phyloP scores from a whole-genome alignment of 1,140 invertebrate species.

The Drosophila equinoxialis region DNA sequence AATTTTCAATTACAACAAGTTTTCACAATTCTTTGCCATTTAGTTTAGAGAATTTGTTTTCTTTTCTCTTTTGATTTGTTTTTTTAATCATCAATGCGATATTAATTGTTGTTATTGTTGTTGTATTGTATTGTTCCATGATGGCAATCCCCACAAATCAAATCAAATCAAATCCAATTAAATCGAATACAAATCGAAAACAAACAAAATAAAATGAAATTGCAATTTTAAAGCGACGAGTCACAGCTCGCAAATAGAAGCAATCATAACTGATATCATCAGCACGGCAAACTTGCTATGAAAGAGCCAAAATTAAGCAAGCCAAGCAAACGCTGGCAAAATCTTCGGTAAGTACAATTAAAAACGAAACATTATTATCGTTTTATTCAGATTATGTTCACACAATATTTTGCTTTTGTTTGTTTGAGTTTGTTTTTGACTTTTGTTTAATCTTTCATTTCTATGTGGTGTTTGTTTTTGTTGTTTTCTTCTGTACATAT shows the following conservation, averaged over 20 bases:
- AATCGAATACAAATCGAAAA: slow-evolving; percentile 34
- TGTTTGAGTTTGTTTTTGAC: slow-evolving; percentile 45
- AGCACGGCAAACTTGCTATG: slow-evolving; percentile 51
- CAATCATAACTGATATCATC: slow-evolving; percentile 65
- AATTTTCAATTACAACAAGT: slow-evolving; percentile 25
- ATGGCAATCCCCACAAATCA: slow-evolving; percentile 47
- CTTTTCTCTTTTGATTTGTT: too few relatives aligned
- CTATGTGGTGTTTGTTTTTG: slow-evolving; percentile 28
- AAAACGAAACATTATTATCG: slow-evolving; percentile 5
- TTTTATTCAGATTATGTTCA: slow-evolving; percentile 5
- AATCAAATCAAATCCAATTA: slow-evolving; percentile 20
- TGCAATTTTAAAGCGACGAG: slow-evolving; percentile 80
- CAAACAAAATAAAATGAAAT: slow-evolving; percentile 58
- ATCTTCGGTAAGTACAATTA: slow-evolving; percentile 55
- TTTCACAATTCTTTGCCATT: slow-evolving; percentile 44
- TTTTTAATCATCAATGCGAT: slow-evolving; percentile 64
- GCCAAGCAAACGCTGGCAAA: slow-evolving; percentile 68
- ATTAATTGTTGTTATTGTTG: slow-evolving; percentile 83
- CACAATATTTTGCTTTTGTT: slow-evolving; percentile 42
- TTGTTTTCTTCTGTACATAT: slow-evolving; percentile 1
- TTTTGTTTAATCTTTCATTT: slow-evolving; percentile 28
- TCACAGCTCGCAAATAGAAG: slow-evolving; percentile 72
- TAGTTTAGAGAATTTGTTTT: slow-evolving; percentile 49
- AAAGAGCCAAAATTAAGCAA: slow-evolving; percentile 35
- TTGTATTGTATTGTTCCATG: slow-evolving; percentile 82